Evolutionary conservation across 1,140 invertebrate genomes (phyloP).

Genomic region (Plectrocnemia conspersa): DNA sequence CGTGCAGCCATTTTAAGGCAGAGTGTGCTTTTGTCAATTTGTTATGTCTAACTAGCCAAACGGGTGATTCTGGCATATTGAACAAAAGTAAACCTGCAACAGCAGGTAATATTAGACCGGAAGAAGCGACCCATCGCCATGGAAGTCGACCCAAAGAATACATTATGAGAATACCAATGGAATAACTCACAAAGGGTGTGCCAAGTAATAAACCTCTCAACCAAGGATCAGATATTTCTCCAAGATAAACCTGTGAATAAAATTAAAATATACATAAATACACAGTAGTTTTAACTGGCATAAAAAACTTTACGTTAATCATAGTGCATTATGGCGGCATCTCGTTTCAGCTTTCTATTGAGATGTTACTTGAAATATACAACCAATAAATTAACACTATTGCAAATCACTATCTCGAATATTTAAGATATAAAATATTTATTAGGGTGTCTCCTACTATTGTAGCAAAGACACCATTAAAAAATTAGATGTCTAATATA

Average conservation of each 20-base stretch:
- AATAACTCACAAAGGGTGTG: conserved; percentile 63
- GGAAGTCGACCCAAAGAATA: conserved; percentile 62
- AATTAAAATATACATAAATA: conserved; percentile 1
- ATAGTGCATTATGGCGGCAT: too few relatives aligned
- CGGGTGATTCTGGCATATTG: conserved; percentile 66
- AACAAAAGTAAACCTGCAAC: conserved; percentile 55
- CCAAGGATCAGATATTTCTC: conserved; percentile 66
- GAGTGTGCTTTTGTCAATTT: conserved; percentile 58
- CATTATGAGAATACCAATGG: conserved; percentile 65
- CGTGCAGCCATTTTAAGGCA: conserved; percentile 63
- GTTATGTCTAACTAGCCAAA: conserved; percentile 61
- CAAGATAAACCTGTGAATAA: conserved; percentile 59
- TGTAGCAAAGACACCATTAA: too few relatives aligned
- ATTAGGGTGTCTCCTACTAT: too few relatives aligned
- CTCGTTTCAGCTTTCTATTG: too few relatives aligned
- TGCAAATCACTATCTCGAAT: too few relatives aligned
- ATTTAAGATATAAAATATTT: too few relatives aligned
- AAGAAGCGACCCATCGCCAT: conserved; percentile 62
- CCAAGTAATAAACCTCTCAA: conserved; percentile 62
- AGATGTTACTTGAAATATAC: too few relatives aligned
- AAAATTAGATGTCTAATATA: too few relatives aligned
- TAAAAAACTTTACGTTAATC: too few relatives aligned
- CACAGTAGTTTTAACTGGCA: too few relatives aligned
- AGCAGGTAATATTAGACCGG: conserved; percentile 56
- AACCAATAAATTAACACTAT: too few relatives aligned